Conservation (phyloP, 2,113 vertebrate genomes). For the Burhinus oedicnemus region DNA sequence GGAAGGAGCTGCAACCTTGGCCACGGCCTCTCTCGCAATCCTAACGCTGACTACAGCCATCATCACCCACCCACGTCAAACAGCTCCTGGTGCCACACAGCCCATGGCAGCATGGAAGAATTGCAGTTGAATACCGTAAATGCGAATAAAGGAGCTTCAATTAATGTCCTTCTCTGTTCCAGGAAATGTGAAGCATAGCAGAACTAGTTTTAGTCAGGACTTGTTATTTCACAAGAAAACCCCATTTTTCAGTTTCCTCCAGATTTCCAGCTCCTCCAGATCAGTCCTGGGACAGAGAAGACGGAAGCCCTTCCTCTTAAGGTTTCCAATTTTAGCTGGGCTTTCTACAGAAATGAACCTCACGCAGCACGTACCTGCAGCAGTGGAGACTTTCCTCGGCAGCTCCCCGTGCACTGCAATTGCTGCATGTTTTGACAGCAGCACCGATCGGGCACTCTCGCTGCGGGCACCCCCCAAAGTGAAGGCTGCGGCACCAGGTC, state of each 20-base stretch:
- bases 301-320: background rate
- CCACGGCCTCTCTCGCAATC: background rate
- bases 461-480: no score
- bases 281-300: background rate
- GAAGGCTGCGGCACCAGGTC: background rate
- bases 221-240: background rate
- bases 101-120: background rate
- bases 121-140: rapidly evolving
- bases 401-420: background rate
- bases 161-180: background rate
- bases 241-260: background rate
- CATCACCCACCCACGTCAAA: background rate
- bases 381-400: background rate
- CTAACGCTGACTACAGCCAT: background rate
- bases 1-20: background rate
- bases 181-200: background rate
- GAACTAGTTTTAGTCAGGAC: background rate
- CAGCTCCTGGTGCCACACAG: background rate
- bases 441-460: rapidly evolving
- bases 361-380: background rate
- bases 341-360: background rate
- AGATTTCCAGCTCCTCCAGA: background rate
- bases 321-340: background rate
- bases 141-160: background rate
- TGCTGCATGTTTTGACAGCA: background rate